phyloP scores from a whole-genome alignment of 1,140 invertebrate species.

The Panulirus ornatus region DNA sequence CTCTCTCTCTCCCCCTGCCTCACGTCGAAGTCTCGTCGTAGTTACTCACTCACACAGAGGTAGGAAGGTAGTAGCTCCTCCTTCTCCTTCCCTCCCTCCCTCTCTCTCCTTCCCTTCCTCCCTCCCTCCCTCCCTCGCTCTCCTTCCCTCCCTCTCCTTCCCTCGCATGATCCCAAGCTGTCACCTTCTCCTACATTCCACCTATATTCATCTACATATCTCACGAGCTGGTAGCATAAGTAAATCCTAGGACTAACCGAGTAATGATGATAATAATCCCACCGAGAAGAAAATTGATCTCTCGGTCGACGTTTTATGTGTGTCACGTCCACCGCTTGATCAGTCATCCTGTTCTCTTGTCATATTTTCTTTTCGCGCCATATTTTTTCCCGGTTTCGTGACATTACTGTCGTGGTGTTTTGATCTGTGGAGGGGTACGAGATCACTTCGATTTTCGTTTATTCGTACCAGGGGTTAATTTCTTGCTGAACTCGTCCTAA shows the following conservation, averaged over 20 bases:
- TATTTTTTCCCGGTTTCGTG: background rate
- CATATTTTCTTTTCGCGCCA: background rate
- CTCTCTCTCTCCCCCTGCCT: slow-evolving; percentile 41
- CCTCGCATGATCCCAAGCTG: background rate
- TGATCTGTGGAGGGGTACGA: too few relatives aligned
- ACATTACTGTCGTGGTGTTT: too few relatives aligned
- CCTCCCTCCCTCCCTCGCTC: background rate
- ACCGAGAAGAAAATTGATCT: too few relatives aligned
- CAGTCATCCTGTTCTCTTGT: background rate
- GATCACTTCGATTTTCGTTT: too few relatives aligned
- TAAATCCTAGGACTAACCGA: too few relatives aligned
- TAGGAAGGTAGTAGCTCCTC: too few relatives aligned
- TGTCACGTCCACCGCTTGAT: background rate
- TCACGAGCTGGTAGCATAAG: too few relatives aligned
- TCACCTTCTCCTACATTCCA: background rate
- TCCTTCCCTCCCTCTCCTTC: background rate
- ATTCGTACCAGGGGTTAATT: too few relatives aligned
- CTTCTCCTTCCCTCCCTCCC: background rate
- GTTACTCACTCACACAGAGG: slow-evolving; percentile 47
- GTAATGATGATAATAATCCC: too few relatives aligned
- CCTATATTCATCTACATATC: background rate
- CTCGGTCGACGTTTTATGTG: too few relatives aligned
- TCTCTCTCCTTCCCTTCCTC: background rate
- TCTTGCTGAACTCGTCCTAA: too few relatives aligned
- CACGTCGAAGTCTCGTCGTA: slow-evolving; percentile 12